Percentiles rank a stretch among this genome's conserved stretches.
phyloP scores from a whole-genome alignment of 2,888 invertebrate genomes.

The Polylopha cassiicola region DNA sequence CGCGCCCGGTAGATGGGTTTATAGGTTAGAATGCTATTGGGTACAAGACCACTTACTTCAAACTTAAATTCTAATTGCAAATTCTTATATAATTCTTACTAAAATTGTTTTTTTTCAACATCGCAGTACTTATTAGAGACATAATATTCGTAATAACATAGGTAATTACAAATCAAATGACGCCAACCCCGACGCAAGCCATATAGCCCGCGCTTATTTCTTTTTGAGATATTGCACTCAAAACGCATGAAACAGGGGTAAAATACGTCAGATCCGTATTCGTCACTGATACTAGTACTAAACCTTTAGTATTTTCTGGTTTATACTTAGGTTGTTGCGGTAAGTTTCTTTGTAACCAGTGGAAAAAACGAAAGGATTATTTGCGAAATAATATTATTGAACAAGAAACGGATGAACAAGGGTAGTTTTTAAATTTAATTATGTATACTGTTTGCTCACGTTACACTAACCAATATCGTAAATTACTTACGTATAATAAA shows the following conservation, averaged over 20 bases:
- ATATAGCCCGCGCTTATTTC: constrained; percentile 69
- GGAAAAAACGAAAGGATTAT: constrained; percentile 33
- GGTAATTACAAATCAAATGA: constrained; percentile 34
- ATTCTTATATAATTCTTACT: too few relatives aligned
- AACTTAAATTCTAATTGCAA: background rate
- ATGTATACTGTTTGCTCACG: too few relatives aligned
- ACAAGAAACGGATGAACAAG: too few relatives aligned
- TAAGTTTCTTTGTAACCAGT: constrained; percentile 48
- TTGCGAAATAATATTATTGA: too few relatives aligned
- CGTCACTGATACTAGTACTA: constrained; percentile 9
- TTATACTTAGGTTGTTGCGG: constrained; percentile 29
- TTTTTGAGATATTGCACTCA: constrained; percentile 15
- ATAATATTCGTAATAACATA: constrained; percentile 6
- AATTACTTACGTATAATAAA: constrained; percentile 15
- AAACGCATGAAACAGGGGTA: background rate
- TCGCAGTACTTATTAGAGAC: too few relatives aligned
- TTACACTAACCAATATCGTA: background rate
- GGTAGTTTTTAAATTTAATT: too few relatives aligned
- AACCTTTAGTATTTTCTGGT: constrained; percentile 5
- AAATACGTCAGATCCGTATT: background rate
- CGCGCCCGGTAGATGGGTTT: constrained; percentile 59
- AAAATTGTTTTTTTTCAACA: too few relatives aligned
- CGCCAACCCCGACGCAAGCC: constrained; percentile 48
- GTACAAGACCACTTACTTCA: too few relatives aligned
- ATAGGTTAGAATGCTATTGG: constrained; percentile 55